Conservation (phyloP, 2,113 vertebrate species). For the Agelaius tricolor region DNA sequence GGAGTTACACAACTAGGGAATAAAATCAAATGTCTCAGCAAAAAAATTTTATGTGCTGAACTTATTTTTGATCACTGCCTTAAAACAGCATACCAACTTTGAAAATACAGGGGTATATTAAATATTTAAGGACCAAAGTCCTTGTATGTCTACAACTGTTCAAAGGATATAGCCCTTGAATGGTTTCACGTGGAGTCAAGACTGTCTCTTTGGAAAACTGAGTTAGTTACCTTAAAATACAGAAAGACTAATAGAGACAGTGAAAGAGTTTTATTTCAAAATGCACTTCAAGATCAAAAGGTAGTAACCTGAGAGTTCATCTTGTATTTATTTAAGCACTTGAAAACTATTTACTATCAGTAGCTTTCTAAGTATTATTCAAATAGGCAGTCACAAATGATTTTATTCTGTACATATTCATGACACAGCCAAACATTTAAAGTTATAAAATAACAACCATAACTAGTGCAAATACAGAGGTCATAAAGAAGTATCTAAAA, state of each 20-base stretch:
- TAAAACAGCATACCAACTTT: not conserved
- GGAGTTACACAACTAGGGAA: not conserved
- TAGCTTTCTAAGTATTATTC: not conserved
- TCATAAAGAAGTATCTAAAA: not conserved
- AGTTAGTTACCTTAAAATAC: not conserved
- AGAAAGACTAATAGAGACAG: not conserved
- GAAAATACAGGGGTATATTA: not conserved
- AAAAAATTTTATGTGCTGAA: not conserved
- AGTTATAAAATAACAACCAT: not conserved
- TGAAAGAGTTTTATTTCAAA: not conserved
- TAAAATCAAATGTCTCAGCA: not conserved
- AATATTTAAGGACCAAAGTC: constrained; percentile 26
- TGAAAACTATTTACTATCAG: not conserved
- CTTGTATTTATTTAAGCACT: not conserved
- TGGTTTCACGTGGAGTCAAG: not conserved
- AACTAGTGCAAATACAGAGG: not conserved
- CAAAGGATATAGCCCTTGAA: not conserved
- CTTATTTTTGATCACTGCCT: not conserved
- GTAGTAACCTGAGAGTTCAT: not conserved
- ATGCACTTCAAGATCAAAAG: not conserved
- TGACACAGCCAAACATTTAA: not conserved
- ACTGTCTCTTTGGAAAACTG: not conserved
- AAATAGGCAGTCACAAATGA: not conserved
- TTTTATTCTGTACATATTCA: not conserved
- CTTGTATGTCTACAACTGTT: not conserved